Evolutionary conservation across 2,888 invertebrate species (phyloP).

Genomic region (Pseudococcus longispinus): DNA sequence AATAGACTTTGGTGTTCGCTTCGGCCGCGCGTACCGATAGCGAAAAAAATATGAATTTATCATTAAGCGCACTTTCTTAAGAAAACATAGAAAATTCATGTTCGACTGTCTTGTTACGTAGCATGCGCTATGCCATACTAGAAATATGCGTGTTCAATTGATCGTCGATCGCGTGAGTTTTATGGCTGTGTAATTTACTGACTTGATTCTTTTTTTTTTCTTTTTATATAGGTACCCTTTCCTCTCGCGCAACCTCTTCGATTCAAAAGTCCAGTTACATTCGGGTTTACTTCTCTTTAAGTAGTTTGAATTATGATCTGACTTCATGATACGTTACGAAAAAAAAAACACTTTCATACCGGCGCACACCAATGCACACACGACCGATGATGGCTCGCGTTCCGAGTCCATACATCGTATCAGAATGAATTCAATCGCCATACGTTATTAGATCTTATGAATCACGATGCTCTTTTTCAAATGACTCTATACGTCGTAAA

Average conservation of each 20-base stretch:
- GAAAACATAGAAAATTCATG: conserved; percentile 50
- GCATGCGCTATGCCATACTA: conserved; percentile 44
- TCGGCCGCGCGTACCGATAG: not conserved
- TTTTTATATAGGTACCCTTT: not conserved
- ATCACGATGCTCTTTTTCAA: not conserved
- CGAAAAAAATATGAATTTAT: conserved; percentile 22
- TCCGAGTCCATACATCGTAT: not conserved
- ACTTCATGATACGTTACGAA: conserved; percentile 12
- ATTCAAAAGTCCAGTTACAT: conserved; percentile 49
- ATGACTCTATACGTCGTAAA: not conserved
- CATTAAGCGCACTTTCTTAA: conserved; percentile 41
- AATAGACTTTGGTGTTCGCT: not conserved
- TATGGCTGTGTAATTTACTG: conserved; percentile 51
- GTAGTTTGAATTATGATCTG: conserved; percentile 53
- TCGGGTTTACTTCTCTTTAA: conserved; percentile 44
- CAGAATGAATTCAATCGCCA: conserved; percentile 17
- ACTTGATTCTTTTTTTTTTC: conserved; percentile 21
- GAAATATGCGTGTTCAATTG: conserved; percentile 50
- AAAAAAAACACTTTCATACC: conserved; percentile 20
- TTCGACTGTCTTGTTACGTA: conserved; percentile 43
- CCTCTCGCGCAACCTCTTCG: conserved; percentile 16
- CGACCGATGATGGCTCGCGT: conserved; percentile 17
- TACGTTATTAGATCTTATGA: conserved; percentile 13
- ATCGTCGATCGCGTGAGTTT: conserved; percentile 53
- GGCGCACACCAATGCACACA: not conserved